These are phyloP conservation scores for Patagioenas fasciata DNA, from an alignment of 2,113 vertebrate genomes.

Conservation along the genomic window DNA sequence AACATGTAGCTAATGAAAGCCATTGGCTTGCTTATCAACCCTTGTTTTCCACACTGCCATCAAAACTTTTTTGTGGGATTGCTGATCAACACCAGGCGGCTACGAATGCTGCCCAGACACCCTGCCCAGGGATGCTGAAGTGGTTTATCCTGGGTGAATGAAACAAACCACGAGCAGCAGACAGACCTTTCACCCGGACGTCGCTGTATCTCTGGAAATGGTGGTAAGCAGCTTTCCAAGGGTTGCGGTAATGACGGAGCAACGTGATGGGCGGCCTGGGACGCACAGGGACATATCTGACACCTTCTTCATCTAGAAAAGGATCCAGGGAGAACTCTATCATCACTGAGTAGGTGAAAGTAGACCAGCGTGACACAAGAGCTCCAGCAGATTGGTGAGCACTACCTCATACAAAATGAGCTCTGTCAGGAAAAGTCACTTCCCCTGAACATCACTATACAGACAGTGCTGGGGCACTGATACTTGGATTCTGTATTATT, in stretches of 20 bases:
- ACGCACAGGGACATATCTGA: constrained; percentile 92
- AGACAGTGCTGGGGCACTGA: background rate
- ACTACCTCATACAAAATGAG: background rate
- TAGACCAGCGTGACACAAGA: background rate
- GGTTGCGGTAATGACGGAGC: constrained; percentile 94
- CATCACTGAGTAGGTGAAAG: rapidly evolving
- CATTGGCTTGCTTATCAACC: background rate
- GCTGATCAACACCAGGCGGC: background rate
- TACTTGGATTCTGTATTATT: background rate
- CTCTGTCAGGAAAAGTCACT: background rate
- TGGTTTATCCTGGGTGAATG: rapidly evolving
- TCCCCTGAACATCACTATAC: background rate
- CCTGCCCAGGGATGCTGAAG: background rate
- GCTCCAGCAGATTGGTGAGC: background rate
- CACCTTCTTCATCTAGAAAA: constrained; percentile 93
- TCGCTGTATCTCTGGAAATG: constrained; percentile 98
- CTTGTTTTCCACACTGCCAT: background rate
- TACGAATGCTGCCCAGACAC: background rate
- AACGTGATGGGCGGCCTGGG: constrained; percentile 92
- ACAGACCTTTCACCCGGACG: constrained; percentile 94
- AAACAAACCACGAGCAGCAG: background rate
- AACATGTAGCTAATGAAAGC: background rate
- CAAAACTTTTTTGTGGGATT: background rate
- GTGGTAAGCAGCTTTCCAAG: constrained; percentile 98
- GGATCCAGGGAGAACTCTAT: background rate